phyloP scores from a whole-genome alignment of 2,113 vertebrate species.

The Crotalus helleri region DNA sequence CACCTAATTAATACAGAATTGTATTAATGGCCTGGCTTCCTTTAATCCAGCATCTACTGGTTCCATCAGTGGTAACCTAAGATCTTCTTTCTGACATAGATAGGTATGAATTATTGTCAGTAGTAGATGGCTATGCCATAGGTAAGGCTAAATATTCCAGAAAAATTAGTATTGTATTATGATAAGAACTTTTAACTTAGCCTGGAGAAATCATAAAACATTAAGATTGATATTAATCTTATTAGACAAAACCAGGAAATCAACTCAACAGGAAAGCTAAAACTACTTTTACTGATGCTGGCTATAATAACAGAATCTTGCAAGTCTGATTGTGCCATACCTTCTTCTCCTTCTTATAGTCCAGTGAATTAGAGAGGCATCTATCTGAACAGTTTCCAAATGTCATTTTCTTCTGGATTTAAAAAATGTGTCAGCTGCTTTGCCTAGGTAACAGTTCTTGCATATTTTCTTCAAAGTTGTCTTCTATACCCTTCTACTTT shows the following conservation, averaged over 20 bases:
- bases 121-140: background rate
- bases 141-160: background rate
- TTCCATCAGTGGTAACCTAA: background rate
- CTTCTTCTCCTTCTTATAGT: background rate
- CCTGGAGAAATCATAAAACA: background rate
- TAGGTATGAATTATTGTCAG: background rate
- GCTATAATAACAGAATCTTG: background rate
- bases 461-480: background rate
- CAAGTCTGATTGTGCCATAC: background rate
- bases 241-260: background rate
- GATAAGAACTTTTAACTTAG: background rate
- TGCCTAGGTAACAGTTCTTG: background rate
- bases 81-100: background rate
- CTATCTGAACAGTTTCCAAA: background rate
- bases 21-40: background rate
- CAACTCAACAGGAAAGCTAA: background rate
- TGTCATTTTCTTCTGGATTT: background rate
- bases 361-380: background rate
- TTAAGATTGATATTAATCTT: background rate
- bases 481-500: background rate
- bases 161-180: background rate
- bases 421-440: background rate
- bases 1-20: background rate
- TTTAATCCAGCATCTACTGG: background rate
- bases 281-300: background rate